A percentile compares a stretch with the other conserved stretches of the same genome.
Conservation (phyloP, 2,797 vertebrate species). For the Girardinus metallicus region DNA sequence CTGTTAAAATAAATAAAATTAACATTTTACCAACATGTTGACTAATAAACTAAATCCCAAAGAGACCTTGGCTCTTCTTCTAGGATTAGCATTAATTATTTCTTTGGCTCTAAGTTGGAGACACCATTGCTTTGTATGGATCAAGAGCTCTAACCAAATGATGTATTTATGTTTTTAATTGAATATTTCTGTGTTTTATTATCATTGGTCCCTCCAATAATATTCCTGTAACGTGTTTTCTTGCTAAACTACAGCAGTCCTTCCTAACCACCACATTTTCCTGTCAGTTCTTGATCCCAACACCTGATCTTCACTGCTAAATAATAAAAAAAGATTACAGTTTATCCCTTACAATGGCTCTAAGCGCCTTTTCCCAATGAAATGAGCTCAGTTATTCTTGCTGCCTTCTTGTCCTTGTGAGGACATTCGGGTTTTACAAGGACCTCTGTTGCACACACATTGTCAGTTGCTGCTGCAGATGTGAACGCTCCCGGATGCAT, state of each 20-base stretch:
- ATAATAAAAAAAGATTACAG: background rate
- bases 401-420: slow-evolving; percentile 46
- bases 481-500: slow-evolving; percentile 62
- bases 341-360: slow-evolving; percentile 6
- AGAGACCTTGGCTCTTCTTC: background rate
- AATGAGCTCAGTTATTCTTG: slow-evolving; percentile 35
- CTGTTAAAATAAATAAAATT: background rate
- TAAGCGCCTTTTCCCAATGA: slow-evolving; percentile 33
- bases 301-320: slow-evolving; percentile 24
- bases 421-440: slow-evolving; percentile 43
- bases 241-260: background rate
- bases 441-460: slow-evolving; percentile 15
- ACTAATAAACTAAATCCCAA: background rate
- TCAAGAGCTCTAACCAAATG: background rate
- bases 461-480: slow-evolving; percentile 58
- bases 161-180: background rate
- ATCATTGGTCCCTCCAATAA: background rate
- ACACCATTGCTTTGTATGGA: background rate
- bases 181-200: background rate
- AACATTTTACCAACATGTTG: background rate
- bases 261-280: slow-evolving; percentile 5
- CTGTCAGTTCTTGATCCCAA: slow-evolving; percentile 3
- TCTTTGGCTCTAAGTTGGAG: background rate
- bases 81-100: background rate
- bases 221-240: background rate